Percentiles rank a stretch among this genome's conserved stretches.
These are phyloP conservation scores for Okapia johnstoni DNA, from an alignment of 2,113 vertebrate species.

Conservation along the genomic window DNA sequence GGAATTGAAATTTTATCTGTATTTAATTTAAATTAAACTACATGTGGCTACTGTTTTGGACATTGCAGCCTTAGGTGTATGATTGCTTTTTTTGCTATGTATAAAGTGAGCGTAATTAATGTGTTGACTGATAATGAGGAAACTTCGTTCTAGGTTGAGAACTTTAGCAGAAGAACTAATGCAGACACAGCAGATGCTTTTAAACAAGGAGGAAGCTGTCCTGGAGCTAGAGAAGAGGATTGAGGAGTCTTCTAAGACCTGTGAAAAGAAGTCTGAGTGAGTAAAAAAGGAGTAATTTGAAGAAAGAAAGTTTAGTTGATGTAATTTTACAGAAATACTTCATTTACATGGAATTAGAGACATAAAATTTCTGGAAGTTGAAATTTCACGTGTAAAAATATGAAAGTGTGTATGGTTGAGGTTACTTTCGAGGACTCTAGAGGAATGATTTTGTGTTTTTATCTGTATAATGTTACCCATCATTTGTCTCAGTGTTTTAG, in stretches of 20 bases:
- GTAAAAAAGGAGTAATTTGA: conserved; percentile 63
- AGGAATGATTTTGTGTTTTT: background rate
- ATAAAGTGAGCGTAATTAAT: background rate
- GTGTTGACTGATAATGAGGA: conserved; percentile 33
- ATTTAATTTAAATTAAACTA: background rate
- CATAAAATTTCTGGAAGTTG: background rate
- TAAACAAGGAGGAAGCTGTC: conserved; percentile 90
- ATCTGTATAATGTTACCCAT: background rate
- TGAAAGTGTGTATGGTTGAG: background rate
- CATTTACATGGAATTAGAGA: background rate
- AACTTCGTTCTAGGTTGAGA: conserved; percentile 85
- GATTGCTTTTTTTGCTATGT: background rate
- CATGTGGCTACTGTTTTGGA: background rate
- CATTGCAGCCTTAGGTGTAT: background rate
- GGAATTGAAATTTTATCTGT: background rate
- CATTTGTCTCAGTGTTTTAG: background rate
- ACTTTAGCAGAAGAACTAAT: conserved; percentile 90
- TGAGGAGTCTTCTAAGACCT: conserved; percentile 87
- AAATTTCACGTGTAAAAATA: background rate
- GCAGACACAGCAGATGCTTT: conserved; percentile 91
- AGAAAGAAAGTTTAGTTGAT: background rate
- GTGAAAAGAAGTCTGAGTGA: conserved; percentile 94
- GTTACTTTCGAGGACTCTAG: background rate
- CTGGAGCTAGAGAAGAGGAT: conserved; percentile 91
- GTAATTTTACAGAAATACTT: background rate